Conservation (phyloP, 1,140 invertebrate genomes). For the Piezodorus guildinii region DNA sequence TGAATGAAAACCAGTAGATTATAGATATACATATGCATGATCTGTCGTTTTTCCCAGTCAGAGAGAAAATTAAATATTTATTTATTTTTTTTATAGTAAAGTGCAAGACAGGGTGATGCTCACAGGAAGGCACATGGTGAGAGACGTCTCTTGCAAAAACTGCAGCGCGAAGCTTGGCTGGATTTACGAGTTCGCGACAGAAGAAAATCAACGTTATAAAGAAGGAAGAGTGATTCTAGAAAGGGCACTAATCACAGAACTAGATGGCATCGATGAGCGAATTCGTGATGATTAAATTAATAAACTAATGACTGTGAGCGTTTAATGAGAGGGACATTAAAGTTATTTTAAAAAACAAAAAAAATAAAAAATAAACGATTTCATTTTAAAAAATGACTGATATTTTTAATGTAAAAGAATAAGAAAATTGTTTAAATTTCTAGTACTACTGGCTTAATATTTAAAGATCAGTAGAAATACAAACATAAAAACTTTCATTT, state of each 20-base stretch:
- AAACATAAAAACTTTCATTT: too few relatives aligned
- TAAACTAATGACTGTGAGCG: neutral
- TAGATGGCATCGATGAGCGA: constrained; percentile 72
- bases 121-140: constrained; percentile 91
- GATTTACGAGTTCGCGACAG: constrained; percentile 94
- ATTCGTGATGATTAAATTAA: constrained; percentile 30
- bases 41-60: too few relatives aligned
- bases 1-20: too few relatives aligned
- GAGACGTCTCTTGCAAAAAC: constrained; percentile 95
- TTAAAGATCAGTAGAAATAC: too few relatives aligned
- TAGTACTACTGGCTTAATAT: too few relatives aligned
- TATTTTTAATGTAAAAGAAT: too few relatives aligned
- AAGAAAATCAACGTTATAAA: constrained; percentile 94
- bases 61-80: too few relatives aligned
- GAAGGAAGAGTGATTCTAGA: constrained; percentile 88
- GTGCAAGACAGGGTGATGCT: constrained; percentile 90
- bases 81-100: constrained; percentile 52
- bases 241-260: constrained; percentile 77
- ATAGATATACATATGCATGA: too few relatives aligned
- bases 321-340: neutral
- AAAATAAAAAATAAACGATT: too few relatives aligned
- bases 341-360: too few relatives aligned
- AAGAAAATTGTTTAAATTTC: too few relatives aligned
- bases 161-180: constrained; percentile 89
- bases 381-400: too few relatives aligned